Evolutionary conservation across 2,113 vertebrate species (phyloP).

Genomic region (Amia ocellicauda): DNA sequence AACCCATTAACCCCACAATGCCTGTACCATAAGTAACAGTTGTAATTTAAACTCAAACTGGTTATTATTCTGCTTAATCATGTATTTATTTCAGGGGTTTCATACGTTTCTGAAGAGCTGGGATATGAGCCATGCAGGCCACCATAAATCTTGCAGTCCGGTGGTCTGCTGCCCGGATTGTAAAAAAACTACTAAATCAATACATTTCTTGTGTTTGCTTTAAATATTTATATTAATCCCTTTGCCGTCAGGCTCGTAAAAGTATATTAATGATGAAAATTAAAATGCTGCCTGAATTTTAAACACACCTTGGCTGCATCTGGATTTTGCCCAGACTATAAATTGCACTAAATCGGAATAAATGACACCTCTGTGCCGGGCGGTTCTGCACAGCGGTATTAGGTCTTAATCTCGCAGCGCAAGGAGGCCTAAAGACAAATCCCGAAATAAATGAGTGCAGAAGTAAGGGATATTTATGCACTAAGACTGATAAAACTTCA

Average conservation of each 20-base stretch:
- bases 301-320: slow-evolving; percentile 24
- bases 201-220: slow-evolving; percentile 51
- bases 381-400: neutral
- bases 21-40: no score
- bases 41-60: no score
- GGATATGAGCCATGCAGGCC: no score
- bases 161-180: no score
- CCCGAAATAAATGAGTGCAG: neutral
- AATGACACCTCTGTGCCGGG: slow-evolving; percentile 24
- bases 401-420: neutral
- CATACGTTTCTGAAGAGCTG: no score
- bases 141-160: no score
- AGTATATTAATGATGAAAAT: slow-evolving; percentile 55
- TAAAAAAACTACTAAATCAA: slow-evolving; percentile 41
- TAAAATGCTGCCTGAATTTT: slow-evolving; percentile 52
- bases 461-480: slow-evolving; percentile 9
- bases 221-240: slow-evolving; percentile 56
- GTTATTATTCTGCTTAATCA: no score
- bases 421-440: neutral
- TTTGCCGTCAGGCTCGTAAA: slow-evolving; percentile 51
- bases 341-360: slow-evolving; percentile 48
- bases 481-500: neutral
- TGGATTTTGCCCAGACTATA: slow-evolving; percentile 28
- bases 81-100: no score
- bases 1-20: no score